Conservation (phyloP, 2,888 invertebrate species). For the Phytoseiulus persimilis region DNA sequence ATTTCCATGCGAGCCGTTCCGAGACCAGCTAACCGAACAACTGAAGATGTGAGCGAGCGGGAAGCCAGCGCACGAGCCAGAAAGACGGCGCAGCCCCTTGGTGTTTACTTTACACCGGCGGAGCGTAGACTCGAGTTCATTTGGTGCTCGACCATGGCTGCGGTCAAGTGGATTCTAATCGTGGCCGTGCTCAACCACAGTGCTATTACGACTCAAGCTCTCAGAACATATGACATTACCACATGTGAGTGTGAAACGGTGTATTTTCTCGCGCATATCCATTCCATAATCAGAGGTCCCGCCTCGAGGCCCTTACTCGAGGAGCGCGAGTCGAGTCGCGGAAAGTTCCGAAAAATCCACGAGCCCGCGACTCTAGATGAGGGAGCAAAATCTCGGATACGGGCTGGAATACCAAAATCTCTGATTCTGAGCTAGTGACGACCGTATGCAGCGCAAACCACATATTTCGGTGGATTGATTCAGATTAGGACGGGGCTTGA, state of each 20-base stretch:
- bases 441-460: too few relatives aligned
- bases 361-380: too few relatives aligned
- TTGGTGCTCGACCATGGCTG: not conserved
- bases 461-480: too few relatives aligned
- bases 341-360: too few relatives aligned
- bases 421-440: too few relatives aligned
- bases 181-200: not conserved
- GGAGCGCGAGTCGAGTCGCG: too few relatives aligned
- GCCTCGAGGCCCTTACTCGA: too few relatives aligned
- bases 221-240: not conserved
- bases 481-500: too few relatives aligned
- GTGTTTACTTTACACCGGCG: not conserved
- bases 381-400: too few relatives aligned
- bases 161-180: not conserved
- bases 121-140: not conserved
- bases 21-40: too few relatives aligned
- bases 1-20: too few relatives aligned
- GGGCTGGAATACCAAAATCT: too few relatives aligned
- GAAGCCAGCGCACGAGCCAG: not conserved
- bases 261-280: not conserved
- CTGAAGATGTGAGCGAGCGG: not conserved
- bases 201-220: not conserved
- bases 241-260: not conserved
- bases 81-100: not conserved
- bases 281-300: not conserved